Conservation (phyloP, 2,888 invertebrate species). For the Trichogramma evanescens region DNA sequence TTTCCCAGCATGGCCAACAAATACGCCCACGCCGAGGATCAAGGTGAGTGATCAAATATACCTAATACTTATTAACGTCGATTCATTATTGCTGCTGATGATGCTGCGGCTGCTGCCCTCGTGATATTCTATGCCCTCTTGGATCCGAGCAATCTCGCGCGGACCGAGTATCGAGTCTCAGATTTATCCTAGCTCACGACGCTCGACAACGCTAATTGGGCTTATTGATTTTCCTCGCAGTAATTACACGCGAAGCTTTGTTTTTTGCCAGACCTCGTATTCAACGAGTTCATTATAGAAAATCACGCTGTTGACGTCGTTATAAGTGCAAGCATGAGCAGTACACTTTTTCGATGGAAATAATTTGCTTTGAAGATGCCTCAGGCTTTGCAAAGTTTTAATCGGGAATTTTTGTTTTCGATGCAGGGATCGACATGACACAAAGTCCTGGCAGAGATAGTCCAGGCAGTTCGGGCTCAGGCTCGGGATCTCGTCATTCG, state of each 20-base stretch:
- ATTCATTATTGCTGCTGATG: neutral
- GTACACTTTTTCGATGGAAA: no score
- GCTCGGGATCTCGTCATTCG: constrained; percentile 81
- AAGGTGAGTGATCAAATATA: constrained; percentile 37
- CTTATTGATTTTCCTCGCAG: no score
- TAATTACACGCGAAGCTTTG: no score
- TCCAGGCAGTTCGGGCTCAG: constrained; percentile 83
- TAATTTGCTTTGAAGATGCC: neutral
- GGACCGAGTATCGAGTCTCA: no score
- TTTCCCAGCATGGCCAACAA: constrained; percentile 58
- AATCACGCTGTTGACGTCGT: no score
- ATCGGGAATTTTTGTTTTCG: neutral
- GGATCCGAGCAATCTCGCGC: no score
- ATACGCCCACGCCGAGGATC: constrained; percentile 51
- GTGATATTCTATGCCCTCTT: no score
- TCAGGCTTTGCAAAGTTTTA: neutral
- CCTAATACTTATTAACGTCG: neutral
- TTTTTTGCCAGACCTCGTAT: no score
- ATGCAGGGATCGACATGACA: constrained; percentile 46
- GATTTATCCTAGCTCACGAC: no score
- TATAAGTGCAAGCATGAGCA: no score
- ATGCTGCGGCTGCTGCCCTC: neutral
- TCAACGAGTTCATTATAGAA: no score
- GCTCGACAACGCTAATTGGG: no score
- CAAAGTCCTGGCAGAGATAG: constrained; percentile 85